Evolutionary conservation across 2,113 vertebrate genomes (phyloP), one percentile per base, ranked within the genome.

Genomic region (Oryzias curvinotus): DNA sequence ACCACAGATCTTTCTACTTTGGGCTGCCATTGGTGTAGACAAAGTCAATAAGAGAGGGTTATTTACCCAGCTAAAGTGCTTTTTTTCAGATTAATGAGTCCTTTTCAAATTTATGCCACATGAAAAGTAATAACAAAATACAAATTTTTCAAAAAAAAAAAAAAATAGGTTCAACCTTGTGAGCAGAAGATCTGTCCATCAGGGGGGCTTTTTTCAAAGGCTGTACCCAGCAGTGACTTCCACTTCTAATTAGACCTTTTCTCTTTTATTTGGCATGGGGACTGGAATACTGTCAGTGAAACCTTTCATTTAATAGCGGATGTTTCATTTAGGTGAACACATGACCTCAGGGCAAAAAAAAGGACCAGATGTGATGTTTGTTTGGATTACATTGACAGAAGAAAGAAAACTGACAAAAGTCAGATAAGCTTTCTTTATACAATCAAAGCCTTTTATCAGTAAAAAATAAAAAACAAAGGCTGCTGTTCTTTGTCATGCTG

Each of bases 1-100:
- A 36, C 42, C 50, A 30, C 48, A 12, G 21, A 67, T 57, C 36
- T 65, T 68, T 19, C 72, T 65, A 62, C 50, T 55, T 75, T 69
- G 57, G 76, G 45, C 67, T 78, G 68, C 21, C 86, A 85, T 88
- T 87, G 82, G 69, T 68, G 57, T 62, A 76, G 75, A 75, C 75
- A 76, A 83, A 68, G 68, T 54, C 18, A 43, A 68, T 74, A 76
- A 67, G 73, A 64, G 57, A 66, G 62, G 30, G 62, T 68, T 75
- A 76, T 83, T 85, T 88, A 84, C 70, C 55, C 48, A 64, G 56
- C 58, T 60, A 62, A 59, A 69, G 18, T 26, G 28, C 3, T n/a
- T 45, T 48, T 56, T 69, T 61, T 49, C 13, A 43, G 43, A 73
- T 72, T 54, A 59, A 36, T 65, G 74, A 28, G 36, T 36, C 8